These are phyloP conservation scores for Pteronotus mesoamericanus DNA, from an alignment of 2,797 vertebrate genomes.

Conservation along the genomic window DNA sequence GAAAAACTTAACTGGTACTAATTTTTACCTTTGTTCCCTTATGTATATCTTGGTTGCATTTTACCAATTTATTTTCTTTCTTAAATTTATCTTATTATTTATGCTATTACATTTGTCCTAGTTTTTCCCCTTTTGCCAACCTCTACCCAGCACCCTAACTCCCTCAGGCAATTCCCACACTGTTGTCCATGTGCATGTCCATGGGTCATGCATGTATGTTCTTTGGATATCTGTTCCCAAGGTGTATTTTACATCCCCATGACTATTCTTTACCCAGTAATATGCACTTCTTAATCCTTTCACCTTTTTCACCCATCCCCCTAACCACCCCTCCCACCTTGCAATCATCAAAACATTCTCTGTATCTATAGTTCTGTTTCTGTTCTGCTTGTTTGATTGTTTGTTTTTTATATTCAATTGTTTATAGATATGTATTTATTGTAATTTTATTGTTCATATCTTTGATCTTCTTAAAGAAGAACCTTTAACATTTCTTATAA, in stretches of 20 bases:
- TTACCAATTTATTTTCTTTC: conserved; percentile 18
- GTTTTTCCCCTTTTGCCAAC: neutral
- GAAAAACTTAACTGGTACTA: neutral
- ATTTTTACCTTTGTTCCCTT: conserved; percentile 10
- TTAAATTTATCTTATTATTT: neutral
- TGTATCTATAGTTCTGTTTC: neutral
- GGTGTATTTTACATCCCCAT: neutral
- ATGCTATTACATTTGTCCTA: neutral
- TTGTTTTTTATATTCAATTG: neutral
- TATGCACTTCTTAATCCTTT: neutral
- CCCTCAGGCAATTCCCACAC: neutral
- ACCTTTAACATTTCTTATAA: neutral
- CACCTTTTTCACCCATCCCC: too few species aligned
- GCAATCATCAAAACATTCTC: neutral
- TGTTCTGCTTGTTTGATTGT: neutral
- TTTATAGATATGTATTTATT: neutral
- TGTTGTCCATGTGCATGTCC: neutral
- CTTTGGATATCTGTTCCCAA: neutral
- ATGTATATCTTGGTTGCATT: neutral
- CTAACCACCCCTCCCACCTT: too few species aligned
- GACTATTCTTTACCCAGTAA: neutral
- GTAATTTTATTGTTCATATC: neutral
- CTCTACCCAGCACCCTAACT: neutral
- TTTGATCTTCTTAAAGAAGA: neutral
- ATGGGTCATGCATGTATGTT: neutral